These are phyloP conservation scores for Griposia aprilina DNA, from an alignment of 2,888 invertebrate genomes.

Conservation along the genomic window DNA sequence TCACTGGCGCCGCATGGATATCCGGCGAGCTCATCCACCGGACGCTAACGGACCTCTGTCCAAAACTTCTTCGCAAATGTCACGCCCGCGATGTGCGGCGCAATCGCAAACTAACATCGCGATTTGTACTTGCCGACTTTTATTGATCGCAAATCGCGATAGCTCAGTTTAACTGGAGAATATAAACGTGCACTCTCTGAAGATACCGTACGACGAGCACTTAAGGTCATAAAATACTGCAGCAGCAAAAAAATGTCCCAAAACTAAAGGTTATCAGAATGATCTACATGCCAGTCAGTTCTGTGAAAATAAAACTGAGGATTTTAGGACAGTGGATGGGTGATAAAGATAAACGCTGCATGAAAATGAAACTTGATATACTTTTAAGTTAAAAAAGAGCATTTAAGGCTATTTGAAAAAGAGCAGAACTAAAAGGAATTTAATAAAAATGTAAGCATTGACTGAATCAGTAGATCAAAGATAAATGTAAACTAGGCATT, in stretches of 20 bases:
- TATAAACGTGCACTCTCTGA: conserved; percentile 41
- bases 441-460: neutral
- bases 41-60: conserved; percentile 83
- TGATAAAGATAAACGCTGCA: conserved; percentile 41
- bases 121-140: conserved; percentile 56
- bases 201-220: conserved; percentile 30
- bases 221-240: conserved; percentile 40
- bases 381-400: neutral
- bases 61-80: conserved; percentile 76
- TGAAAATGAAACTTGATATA: conserved; percentile 21
- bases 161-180: conserved; percentile 42
- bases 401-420: neutral
- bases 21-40: conserved; percentile 86
- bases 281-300: conserved; percentile 48
- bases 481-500: neutral
- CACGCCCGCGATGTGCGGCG: conserved; percentile 60
- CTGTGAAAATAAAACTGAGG: conserved; percentile 41
- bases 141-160: conserved; percentile 57
- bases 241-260: conserved; percentile 38
- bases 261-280: conserved; percentile 44
- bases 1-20: conserved; percentile 72
- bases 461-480: neutral
- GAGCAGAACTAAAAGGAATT: neutral
- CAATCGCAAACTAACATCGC: conserved; percentile 60
- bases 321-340: conserved; percentile 32